Base-by-base conservation (phyloP, 1,140 invertebrate species). In the Pinna nobilis region DNA sequence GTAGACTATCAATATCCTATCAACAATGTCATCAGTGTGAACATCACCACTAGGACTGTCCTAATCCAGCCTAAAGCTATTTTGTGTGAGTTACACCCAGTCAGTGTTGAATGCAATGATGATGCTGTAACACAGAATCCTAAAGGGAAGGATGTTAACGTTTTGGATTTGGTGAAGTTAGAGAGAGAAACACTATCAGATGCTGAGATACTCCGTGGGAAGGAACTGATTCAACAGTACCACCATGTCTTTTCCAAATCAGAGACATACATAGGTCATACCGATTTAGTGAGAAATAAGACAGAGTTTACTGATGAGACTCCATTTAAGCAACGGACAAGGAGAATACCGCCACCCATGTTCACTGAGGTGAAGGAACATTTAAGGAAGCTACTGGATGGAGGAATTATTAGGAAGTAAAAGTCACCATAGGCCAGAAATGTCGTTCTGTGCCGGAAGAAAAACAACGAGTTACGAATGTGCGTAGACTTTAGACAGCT, bases 401-500 rank as follows among this genome's bases (percentile, higher is more conserved):
- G 55, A 61, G 57, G 57, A 25, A 55, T 60, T n/a, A 70, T 63
- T 32, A 47, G 39, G 32, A 49, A 60, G 53, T 70, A 53, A 5
- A 15, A 63, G 11, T 32, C 30, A 18, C 68, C 68, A 25, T 70
- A 44, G 55, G 23, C 55, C 18, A 51, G 33, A 13, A 66, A 57
- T 59, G 41, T 78, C 18, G 35, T 59, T 18, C 49, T 70, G 3
- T 39, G 50, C 20, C 28, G 53, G 32, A 77, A 74, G 35, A 72
- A 63, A 25, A 39, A 67, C 50, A 65, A 30, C 39, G 55, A 3
- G 84, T 69, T 60, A 90, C 67, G 74, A 39, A 50, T 78, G 23
- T 89, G 84, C 70, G 70, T 91, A 1, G 90, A 92, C 79, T 92
- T 84, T 74, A 53, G 90, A 35, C 47, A 59, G 25, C 49, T 92